These are phyloP conservation scores for Typhlichthys subterraneus DNA, from an alignment of 2,797 vertebrate genomes.

Conservation along the genomic window DNA sequence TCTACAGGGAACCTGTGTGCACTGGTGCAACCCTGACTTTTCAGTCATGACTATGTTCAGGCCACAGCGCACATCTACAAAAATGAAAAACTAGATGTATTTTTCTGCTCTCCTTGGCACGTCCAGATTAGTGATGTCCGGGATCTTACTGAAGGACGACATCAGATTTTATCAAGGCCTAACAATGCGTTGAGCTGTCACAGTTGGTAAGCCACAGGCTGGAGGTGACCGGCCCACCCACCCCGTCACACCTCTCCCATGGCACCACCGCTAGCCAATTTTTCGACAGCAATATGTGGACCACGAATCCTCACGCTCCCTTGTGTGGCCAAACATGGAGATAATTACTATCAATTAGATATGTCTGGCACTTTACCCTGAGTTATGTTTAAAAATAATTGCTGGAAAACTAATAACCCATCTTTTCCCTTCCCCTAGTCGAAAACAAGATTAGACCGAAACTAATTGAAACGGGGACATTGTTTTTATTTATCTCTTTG, in stretches of 20 bases:
- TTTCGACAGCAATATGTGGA: slow-evolving; percentile 32
- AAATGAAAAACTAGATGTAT: too few relatives aligned
- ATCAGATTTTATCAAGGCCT: too few relatives aligned
- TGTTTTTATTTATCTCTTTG: slow-evolving; percentile 17
- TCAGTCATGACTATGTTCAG: neutral
- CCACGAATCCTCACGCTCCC: slow-evolving; percentile 20
- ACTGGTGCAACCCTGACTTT: neutral
- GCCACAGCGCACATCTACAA: too few relatives aligned
- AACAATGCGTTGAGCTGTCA: slow-evolving; percentile 6
- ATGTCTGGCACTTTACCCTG: slow-evolving; percentile 28
- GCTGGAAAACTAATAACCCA: slow-evolving; percentile 44
- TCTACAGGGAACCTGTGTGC: neutral
- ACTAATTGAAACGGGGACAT: slow-evolving; percentile 25
- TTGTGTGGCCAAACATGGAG: slow-evolving; percentile 16
- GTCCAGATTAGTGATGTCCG: too few relatives aligned
- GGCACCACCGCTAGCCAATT: slow-evolving; percentile 7
- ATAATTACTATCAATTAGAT: slow-evolving; percentile 46
- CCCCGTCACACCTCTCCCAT: slow-evolving; percentile 18
- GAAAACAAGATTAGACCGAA: slow-evolving; percentile 32
- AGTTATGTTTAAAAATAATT: slow-evolving; percentile 53
- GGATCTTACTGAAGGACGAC: too few relatives aligned
- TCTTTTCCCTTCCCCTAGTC: slow-evolving; percentile 15
- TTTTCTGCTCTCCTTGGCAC: too few relatives aligned
- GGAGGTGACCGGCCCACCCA: slow-evolving; percentile 19
- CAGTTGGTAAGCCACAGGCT: slow-evolving; percentile 4